Percentiles rank a stretch among this genome's conserved stretches.
phyloP scores from a whole-genome alignment of 1,140 invertebrate genomes.

The Eumeta japonica region DNA sequence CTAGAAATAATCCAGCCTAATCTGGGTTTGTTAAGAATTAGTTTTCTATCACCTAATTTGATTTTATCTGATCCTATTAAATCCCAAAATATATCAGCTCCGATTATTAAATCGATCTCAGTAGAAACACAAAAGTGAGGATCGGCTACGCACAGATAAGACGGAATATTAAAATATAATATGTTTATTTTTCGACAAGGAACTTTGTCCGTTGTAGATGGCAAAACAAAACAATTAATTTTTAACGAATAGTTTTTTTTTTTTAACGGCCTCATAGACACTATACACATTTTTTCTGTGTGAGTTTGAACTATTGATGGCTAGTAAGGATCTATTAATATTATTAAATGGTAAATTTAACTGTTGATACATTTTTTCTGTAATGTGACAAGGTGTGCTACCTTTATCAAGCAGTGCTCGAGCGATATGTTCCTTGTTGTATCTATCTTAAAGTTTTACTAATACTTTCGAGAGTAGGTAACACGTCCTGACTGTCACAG shows the following conservation, averaged over 20 bases:
- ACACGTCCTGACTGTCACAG: too few relatives aligned
- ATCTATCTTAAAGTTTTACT: slow-evolving; percentile 7
- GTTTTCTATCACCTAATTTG: slow-evolving; percentile 13
- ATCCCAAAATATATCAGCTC: slow-evolving; percentile 18
- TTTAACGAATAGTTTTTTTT: slow-evolving; percentile 6
- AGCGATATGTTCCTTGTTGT: slow-evolving; percentile 8
- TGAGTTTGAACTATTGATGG: slow-evolving; percentile 7
- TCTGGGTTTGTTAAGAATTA: slow-evolving; percentile 8
- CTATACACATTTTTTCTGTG: slow-evolving; percentile 6
- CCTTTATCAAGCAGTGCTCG: slow-evolving; percentile 12
- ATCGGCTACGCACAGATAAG: slow-evolving; percentile 13
- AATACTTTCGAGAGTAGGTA: slow-evolving; percentile 13
- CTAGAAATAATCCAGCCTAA: slow-evolving; percentile 16
- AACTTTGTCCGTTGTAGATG: slow-evolving; percentile 8
- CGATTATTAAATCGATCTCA: slow-evolving; percentile 14
- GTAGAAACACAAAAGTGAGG: slow-evolving; percentile 10
- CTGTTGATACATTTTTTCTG: slow-evolving; percentile 7
- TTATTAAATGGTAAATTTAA: slow-evolving; percentile 5
- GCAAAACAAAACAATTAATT: slow-evolving; percentile 12
- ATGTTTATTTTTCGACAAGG: slow-evolving; percentile 8
- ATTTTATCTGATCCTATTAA: slow-evolving; percentile 9
- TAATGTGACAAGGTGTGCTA: slow-evolving; percentile 10
- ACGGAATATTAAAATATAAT: slow-evolving; percentile 6
- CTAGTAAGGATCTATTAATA: slow-evolving; percentile 6
- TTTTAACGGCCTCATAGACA: slow-evolving; percentile 6